Evolutionary conservation across 1,140 invertebrate genomes (phyloP).

Genomic region (Cherax quadricarinatus): DNA sequence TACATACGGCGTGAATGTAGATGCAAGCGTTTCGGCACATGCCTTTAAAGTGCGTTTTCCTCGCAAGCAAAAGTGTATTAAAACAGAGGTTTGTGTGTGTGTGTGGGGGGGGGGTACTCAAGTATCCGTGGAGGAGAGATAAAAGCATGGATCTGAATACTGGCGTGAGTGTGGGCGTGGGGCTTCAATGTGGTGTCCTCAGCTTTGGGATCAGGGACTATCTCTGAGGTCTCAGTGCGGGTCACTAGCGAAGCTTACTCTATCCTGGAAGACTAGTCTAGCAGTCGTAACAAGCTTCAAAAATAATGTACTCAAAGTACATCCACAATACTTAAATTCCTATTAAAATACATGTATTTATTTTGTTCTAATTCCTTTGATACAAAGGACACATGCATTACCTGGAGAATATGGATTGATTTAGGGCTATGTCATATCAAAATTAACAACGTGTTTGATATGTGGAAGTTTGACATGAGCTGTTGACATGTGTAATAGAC

Average conservation of each 20-base stretch:
- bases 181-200: background rate
- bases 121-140: no score
- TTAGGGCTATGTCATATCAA: background rate
- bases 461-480: slow-evolving; percentile 18
- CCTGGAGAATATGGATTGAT: background rate
- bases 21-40: no score
- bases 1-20: no score
- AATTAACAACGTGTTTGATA: slow-evolving; percentile 9
- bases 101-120: no score
- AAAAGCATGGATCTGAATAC: no score
- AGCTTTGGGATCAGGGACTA: background rate
- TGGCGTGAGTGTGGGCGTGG: no score
- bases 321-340: slow-evolving; percentile 5
- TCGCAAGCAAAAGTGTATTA: no score
- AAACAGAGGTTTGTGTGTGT: no score
- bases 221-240: background rate
- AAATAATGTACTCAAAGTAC: slow-evolving; percentile 47
- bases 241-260: slow-evolving; percentile 28
- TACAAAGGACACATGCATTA: slow-evolving; percentile 36
- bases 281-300: slow-evolving; percentile 41
- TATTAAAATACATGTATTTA: slow-evolving; percentile 29
- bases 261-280: slow-evolving; percentile 51
- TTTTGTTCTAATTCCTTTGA: slow-evolving; percentile 34
- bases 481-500: no score
- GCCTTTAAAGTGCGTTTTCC: no score